A percentile compares a stretch with the other conserved stretches of the same genome.
These are phyloP conservation scores for Terebella lapidaria DNA, from an alignment of 2,888 invertebrate genomes.

Conservation along the genomic window DNA sequence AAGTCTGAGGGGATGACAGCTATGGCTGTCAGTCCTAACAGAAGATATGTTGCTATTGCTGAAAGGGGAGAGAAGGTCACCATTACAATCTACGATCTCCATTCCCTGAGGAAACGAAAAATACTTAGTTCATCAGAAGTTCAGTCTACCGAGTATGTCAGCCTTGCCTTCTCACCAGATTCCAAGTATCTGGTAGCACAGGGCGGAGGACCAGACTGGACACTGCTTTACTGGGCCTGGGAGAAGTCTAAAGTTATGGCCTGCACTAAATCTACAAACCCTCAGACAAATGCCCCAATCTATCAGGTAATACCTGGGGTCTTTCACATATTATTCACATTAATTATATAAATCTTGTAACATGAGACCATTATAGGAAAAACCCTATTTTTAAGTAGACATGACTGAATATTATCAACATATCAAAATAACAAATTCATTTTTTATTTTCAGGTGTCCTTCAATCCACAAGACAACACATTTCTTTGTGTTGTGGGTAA, in stretches of 20 bases:
- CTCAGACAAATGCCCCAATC: conserved; percentile 58
- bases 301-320: conserved; percentile 63
- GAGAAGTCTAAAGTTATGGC: conserved; percentile 70
- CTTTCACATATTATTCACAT: conserved; percentile 57
- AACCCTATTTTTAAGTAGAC: too few relatives aligned
- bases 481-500: conserved; percentile 65
- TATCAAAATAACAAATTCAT: neutral
- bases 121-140: conserved; percentile 51
- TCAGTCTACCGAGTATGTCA: conserved; percentile 63
- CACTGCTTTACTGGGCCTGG: conserved; percentile 61
- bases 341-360: neutral
- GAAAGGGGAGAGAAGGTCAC: conserved; percentile 51
- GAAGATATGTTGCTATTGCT: conserved; percentile 53
- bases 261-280: conserved; percentile 63
- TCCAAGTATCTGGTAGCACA: conserved; percentile 75
- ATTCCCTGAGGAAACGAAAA: conserved; percentile 52
- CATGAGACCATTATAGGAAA: too few relatives aligned
- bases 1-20: conserved; percentile 54
- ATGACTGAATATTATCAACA: too few relatives aligned
- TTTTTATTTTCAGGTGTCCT: conserved; percentile 67
- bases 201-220: conserved; percentile 79
- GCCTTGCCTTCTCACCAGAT: conserved; percentile 75
- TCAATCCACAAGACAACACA: conserved; percentile 74
- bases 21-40: conserved; percentile 52
- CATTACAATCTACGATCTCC: conserved; percentile 55